These are phyloP conservation scores for Chaetodon trifascialis DNA, from an alignment of 2,113 vertebrate species.

Conservation along the genomic window DNA sequence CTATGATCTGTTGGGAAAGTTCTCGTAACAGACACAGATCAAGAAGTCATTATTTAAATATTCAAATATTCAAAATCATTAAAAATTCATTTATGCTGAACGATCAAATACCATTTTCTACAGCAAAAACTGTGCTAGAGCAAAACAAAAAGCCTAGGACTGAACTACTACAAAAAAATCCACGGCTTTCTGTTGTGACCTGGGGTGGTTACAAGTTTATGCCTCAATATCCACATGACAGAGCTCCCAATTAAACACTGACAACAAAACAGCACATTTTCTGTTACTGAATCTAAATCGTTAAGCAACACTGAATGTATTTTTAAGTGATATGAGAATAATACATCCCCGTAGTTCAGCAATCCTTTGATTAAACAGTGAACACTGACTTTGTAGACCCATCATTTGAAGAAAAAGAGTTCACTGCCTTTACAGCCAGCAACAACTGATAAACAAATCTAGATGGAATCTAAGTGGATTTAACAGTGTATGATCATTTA, in stretches of 20 bases:
- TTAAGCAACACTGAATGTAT: background rate
- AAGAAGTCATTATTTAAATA: background rate
- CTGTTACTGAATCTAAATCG: background rate
- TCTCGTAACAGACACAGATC: background rate
- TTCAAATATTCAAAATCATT: background rate
- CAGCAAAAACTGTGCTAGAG: background rate
- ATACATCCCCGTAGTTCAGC: background rate
- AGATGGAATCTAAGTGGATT: background rate
- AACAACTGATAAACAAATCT: background rate
- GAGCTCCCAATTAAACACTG: background rate
- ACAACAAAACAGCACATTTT: background rate
- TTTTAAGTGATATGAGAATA: background rate
- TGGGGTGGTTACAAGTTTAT: background rate
- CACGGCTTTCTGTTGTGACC: background rate
- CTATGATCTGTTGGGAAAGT: background rate
- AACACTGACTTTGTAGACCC: background rate
- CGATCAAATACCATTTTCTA: background rate
- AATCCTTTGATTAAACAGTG: conserved; percentile 6
- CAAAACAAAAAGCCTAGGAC: background rate
- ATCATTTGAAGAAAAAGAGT: background rate
- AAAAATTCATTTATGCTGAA: background rate
- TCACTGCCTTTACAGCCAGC: background rate
- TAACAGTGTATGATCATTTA: background rate
- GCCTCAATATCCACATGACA: background rate
- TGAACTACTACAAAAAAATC: background rate